phyloP scores from a whole-genome alignment of 2,888 invertebrate genomes.

The Vesta saturnalis region DNA sequence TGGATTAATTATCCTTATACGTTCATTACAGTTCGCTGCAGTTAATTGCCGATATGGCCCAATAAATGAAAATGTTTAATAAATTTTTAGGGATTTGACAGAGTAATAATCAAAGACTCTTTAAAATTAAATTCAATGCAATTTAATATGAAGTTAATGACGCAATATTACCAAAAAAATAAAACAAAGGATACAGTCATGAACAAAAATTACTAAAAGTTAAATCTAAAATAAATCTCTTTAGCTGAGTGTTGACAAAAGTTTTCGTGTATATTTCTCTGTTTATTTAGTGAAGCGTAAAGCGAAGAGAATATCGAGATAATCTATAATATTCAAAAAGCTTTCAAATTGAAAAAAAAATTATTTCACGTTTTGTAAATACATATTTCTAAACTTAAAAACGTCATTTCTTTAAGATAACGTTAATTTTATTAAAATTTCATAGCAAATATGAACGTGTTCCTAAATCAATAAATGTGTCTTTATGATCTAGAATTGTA shows the following conservation, averaged over 20 bases:
- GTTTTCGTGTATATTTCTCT: slow-evolving; percentile 24
- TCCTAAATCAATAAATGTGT: too few relatives aligned
- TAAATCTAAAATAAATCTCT: slow-evolving; percentile 15
- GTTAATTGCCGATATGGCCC: too few relatives aligned
- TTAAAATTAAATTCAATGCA: not conserved
- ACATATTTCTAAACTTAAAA: too few relatives aligned
- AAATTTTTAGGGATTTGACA: too few relatives aligned
- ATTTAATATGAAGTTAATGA: not conserved
- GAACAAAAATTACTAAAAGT: not conserved
- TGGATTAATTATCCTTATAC: too few relatives aligned
- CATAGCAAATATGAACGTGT: too few relatives aligned
- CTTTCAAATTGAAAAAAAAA: not conserved
- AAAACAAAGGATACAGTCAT: not conserved
- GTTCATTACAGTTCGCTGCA: too few relatives aligned
- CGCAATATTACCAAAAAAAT: not conserved
- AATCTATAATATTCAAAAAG: slow-evolving; percentile 1
- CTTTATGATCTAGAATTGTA: too few relatives aligned
- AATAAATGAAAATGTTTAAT: too few relatives aligned
- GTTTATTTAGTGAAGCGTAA: slow-evolving; percentile 21
- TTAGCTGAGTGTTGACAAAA: slow-evolving; percentile 20
- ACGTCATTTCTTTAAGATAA: too few relatives aligned
- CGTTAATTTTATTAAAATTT: too few relatives aligned
- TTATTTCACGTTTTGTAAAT: not conserved
- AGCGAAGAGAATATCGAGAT: slow-evolving; percentile 5
- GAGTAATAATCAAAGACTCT: too few relatives aligned